Conservation (phyloP, 2,888 invertebrate species). For the Anorthoa munda region DNA sequence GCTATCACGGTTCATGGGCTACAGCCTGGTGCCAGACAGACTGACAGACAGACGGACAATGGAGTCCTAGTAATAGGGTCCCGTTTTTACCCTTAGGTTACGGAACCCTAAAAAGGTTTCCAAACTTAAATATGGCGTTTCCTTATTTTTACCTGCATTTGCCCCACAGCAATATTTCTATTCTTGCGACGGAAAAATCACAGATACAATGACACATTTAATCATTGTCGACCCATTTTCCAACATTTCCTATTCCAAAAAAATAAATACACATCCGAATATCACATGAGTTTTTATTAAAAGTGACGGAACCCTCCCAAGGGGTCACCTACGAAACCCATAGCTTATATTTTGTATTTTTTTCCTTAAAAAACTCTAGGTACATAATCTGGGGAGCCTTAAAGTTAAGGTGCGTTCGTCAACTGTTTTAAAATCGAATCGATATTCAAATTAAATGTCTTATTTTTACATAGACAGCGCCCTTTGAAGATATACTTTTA, state of each 20-base stretch:
- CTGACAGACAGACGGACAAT: no score
- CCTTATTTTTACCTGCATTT: no score
- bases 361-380: neutral
- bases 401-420: slow-evolving; percentile 11
- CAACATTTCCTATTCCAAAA: slow-evolving; percentile 3
- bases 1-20: no score
- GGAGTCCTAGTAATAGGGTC: no score
- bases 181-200: neutral
- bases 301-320: slow-evolving; percentile 3
- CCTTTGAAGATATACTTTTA: slow-evolving; percentile 13
- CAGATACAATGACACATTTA: neutral
- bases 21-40: no score
- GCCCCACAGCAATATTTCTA: no score
- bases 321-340: neutral
- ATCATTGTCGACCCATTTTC: neutral
- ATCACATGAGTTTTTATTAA: neutral
- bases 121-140: no score
- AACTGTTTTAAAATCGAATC: slow-evolving; percentile 23
- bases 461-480: slow-evolving; percentile 35
- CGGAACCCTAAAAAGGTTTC: no score
- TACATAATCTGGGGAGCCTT: neutral
- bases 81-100: no score
- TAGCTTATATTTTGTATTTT: neutral
- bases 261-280: neutral
- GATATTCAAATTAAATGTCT: slow-evolving; percentile 48